Conservation (phyloP, 2,113 vertebrate species). For the Nesoenas mayeri region DNA sequence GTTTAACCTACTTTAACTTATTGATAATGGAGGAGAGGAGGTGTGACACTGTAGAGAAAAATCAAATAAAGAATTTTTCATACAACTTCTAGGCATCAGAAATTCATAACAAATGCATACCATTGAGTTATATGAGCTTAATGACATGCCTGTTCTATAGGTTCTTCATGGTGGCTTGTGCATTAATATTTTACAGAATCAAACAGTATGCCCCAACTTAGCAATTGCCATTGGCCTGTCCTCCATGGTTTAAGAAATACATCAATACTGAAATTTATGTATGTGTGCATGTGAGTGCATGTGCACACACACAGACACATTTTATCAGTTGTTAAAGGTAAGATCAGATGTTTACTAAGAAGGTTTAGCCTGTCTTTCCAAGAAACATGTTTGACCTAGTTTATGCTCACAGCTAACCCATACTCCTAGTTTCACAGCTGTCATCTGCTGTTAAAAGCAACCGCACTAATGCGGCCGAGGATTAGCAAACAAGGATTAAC, state of each 20-base stretch:
- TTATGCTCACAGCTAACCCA: neutral
- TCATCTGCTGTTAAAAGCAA: constrained; percentile 30
- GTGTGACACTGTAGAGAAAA: neutral
- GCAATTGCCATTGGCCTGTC: neutral
- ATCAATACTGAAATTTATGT: neutral
- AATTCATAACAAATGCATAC: neutral
- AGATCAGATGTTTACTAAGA: neutral
- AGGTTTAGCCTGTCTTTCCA: neutral
- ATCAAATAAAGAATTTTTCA: neutral
- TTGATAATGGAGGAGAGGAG: neutral
- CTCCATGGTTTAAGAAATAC: neutral
- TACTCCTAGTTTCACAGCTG: neutral
- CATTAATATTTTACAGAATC: neutral
- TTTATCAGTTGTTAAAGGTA: neutral
- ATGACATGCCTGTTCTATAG: neutral
- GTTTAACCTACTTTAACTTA: neutral
- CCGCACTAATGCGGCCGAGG: neutral
- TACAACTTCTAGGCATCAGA: neutral
- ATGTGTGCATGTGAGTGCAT: rapidly evolving
- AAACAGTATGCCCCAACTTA: neutral
- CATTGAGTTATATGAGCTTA: neutral
- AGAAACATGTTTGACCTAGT: neutral
- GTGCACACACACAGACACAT: rapidly evolving
- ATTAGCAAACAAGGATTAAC: constrained; percentile 31
- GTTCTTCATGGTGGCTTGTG: neutral